Evolutionary conservation across 2,888 invertebrate species (phyloP).

Genomic region (Tortricodes alternella): DNA sequence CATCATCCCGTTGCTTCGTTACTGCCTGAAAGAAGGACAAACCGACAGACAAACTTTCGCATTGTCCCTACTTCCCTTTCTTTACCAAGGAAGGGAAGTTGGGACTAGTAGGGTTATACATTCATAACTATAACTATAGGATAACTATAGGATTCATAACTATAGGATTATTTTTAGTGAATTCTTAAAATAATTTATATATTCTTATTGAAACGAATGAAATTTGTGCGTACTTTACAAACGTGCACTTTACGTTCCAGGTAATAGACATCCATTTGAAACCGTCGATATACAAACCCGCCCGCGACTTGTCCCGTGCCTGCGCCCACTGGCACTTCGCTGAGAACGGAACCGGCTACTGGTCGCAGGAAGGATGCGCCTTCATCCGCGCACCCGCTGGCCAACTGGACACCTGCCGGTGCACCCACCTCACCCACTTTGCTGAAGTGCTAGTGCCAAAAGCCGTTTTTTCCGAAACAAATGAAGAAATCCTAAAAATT

Average conservation of each 20-base stretch:
- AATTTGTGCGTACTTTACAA: too few species aligned
- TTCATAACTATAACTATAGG: too few species aligned
- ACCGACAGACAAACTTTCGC: too few species aligned
- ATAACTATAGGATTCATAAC: too few species aligned
- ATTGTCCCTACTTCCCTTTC: too few species aligned
- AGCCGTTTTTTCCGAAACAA: conserved; percentile 37
- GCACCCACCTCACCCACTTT: conserved; percentile 70
- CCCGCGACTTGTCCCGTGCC: conserved; percentile 32
- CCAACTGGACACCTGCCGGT: conserved; percentile 54
- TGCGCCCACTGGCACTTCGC: conserved; percentile 72
- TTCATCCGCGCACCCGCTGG: conserved; percentile 39
- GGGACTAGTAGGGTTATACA: too few species aligned
- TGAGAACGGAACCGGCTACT: conserved; percentile 51
- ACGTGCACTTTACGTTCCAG: conserved; percentile 36
- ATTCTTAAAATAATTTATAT: too few species aligned
- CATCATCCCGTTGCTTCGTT: too few species aligned
- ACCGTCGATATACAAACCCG: conserved; percentile 33
- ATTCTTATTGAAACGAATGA: too few species aligned
- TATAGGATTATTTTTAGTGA: too few species aligned
- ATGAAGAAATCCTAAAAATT: conserved; percentile 47
- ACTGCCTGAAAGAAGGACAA: too few species aligned
- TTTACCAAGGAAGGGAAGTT: too few species aligned
- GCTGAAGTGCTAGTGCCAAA: conserved; percentile 54
- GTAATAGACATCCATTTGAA: conserved; percentile 47
- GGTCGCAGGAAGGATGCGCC: conserved; percentile 63